Percentiles rank a stretch among this genome's conserved stretches.
Evolutionary conservation across 1,140 invertebrate species (phyloP).

Genomic region (Archivesica marissinica): DNA sequence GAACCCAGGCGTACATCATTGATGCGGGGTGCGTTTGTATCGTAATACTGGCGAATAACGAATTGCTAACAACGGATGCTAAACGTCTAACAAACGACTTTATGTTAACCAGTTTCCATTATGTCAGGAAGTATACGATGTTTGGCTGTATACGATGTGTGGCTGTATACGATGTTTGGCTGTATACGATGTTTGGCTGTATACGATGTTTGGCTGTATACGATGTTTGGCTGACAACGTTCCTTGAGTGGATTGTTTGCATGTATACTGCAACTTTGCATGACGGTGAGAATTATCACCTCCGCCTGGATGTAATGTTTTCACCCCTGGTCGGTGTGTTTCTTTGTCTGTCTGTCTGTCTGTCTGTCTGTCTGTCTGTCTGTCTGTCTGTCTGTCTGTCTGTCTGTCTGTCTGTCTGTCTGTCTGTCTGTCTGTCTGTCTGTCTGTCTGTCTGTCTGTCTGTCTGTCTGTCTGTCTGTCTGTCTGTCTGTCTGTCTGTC

Average conservation of each 20-base stretch:
- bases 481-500: not conserved
- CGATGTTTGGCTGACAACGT: too few relatives aligned
- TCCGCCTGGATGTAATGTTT: not conserved
- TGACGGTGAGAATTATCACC: too few relatives aligned
- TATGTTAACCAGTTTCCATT: too few relatives aligned
- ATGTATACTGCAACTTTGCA: too few relatives aligned
- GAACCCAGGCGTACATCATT: too few relatives aligned
- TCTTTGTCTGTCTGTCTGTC: not conserved
- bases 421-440: not conserved
- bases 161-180: too few relatives aligned
- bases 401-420: not conserved
- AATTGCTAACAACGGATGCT: not conserved
- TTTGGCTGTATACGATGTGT: too few relatives aligned
- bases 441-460: not conserved
- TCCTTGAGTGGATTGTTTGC: too few relatives aligned
- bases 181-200: too few relatives aligned
- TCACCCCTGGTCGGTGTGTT: too few relatives aligned
- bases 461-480: not conserved
- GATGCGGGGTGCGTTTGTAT: not conserved
- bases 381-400: not conserved
- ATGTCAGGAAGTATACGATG: too few relatives aligned
- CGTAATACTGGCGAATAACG: not conserved
- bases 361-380: conserved; percentile 1
- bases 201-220: too few relatives aligned
- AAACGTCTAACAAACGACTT: not conserved